Percentiles rank a stretch among this genome's conserved stretches.
Evolutionary conservation across 2,888 invertebrate genomes (phyloP).

Genomic region (Chouioia cunea): DNA sequence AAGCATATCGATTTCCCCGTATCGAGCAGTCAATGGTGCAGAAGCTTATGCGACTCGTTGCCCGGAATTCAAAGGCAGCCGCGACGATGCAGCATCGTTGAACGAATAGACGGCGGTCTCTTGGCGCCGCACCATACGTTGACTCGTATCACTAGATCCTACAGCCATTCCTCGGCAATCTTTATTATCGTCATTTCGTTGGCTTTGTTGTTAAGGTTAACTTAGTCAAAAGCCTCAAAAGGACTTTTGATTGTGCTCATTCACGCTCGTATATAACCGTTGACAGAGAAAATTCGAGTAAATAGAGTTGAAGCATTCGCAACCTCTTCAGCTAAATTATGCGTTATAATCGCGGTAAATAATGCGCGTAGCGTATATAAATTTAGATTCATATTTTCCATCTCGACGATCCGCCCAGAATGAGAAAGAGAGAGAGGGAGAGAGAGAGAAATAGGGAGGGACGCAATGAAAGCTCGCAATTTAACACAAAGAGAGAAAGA

Average conservation of each 20-base stretch:
- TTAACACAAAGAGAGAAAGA: conserved; percentile 31
- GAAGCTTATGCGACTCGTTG: conserved; percentile 15
- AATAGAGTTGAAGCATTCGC: conserved; percentile 1
- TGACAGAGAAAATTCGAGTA: conserved; percentile 14
- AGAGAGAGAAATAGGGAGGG: not conserved
- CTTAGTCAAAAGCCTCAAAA: not conserved
- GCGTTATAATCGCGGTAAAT: conserved; percentile 38
- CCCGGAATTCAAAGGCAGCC: conserved; percentile 35
- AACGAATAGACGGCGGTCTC: conserved; percentile 3
- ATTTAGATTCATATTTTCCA: conserved; percentile 56
- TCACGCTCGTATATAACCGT: not conserved
- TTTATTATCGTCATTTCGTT: conserved; percentile 4
- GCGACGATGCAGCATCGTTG: conserved; percentile 3
- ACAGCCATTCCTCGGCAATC: not conserved
- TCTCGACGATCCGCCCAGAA: conserved; percentile 4
- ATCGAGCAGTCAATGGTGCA: not conserved
- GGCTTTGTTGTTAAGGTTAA: not conserved
- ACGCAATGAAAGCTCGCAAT: conserved; percentile 29
- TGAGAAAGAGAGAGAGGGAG: conserved; percentile 26
- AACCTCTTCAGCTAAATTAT: not conserved
- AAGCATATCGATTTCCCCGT: conserved; percentile 43
- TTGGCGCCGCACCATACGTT: not conserved
- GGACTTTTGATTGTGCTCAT: not conserved
- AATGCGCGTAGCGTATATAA: conserved; percentile 14
- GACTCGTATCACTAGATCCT: conserved; percentile 3